These are phyloP conservation scores for Melieria crassipennis DNA, from an alignment of 2,888 invertebrate species.

Conservation along the genomic window DNA sequence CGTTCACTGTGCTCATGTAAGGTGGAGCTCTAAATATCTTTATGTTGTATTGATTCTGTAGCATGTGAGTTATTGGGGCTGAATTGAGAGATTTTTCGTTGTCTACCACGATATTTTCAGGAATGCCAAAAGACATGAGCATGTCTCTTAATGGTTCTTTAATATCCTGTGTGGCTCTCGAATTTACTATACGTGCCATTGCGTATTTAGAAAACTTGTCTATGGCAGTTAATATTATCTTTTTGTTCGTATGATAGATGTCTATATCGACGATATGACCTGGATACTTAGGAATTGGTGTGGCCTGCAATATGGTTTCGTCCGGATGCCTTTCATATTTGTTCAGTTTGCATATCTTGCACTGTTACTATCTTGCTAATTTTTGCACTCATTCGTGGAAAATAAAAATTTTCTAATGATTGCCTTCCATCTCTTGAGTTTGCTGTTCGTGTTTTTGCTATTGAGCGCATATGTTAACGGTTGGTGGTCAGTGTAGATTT, in stretches of 20 bases:
- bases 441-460: slow-evolving; percentile 30
- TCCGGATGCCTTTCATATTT: slow-evolving; percentile 26
- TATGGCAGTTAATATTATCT: slow-evolving; percentile 25
- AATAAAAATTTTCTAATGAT: slow-evolving; percentile 24
- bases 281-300: slow-evolving; percentile 20
- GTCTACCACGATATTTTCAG: too few species aligned
- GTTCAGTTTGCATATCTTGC: slow-evolving; percentile 28
- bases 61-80: too few species aligned
- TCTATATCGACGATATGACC: slow-evolving; percentile 4
- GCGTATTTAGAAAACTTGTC: slow-evolving; percentile 28
- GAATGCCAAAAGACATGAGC: too few species aligned
- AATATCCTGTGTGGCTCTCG: slow-evolving; percentile 10
- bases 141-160: too few species aligned
- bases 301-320: slow-evolving; percentile 18
- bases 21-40: too few species aligned
- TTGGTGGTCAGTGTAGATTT: slow-evolving; percentile 35
- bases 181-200: slow-evolving; percentile 17
- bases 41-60: too few species aligned
- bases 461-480: slow-evolving; percentile 28
- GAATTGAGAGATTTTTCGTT: too few species aligned
- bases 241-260: slow-evolving; percentile 26
- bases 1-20: too few species aligned
- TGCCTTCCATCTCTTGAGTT: slow-evolving; percentile 34
- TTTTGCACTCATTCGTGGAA: slow-evolving; percentile 25
- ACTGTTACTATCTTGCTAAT: slow-evolving; percentile 13